Evolutionary conservation across 1,140 invertebrate genomes (phyloP).

Genomic region (Drosophila pachea): DNA sequence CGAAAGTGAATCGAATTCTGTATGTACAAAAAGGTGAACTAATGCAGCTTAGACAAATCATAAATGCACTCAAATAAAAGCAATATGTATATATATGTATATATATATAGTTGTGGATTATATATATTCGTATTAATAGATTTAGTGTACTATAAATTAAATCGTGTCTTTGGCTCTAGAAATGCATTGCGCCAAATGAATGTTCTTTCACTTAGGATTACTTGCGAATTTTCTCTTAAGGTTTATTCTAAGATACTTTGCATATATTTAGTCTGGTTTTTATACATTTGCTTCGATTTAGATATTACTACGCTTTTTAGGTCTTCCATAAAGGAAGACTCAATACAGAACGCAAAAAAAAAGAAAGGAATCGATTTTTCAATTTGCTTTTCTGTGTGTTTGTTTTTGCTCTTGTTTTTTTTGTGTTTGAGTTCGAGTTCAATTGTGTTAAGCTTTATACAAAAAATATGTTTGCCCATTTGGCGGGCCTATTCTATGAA

Average conservation of each 20-base stretch:
- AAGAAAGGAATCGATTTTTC: neutral
- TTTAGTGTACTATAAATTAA: conserved; percentile 11
- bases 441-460: conserved; percentile 41
- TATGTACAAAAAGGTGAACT: conserved; percentile 30
- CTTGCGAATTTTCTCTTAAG: conserved; percentile 22
- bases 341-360: conserved; percentile 34
- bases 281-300: conserved; percentile 75
- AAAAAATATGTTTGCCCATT: conserved; percentile 36
- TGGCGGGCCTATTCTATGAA: conserved; percentile 13
- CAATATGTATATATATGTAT: conserved; percentile 7
- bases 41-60: conserved; percentile 10
- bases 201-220: conserved; percentile 17
- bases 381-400: conserved; percentile 14
- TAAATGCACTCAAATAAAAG: conserved; percentile 11
- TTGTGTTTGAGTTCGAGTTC: conserved; percentile 18
- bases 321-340: conserved; percentile 34
- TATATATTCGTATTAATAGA: too few relatives aligned
- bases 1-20: neutral
- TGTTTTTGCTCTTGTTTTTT: conserved; percentile 24
- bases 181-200: conserved; percentile 29
- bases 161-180: conserved; percentile 46
- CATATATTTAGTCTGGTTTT: conserved; percentile 26
- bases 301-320: conserved; percentile 72
- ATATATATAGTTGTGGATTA: neutral
- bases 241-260: conserved; percentile 35